phyloP scores from a whole-genome alignment of 2,113 vertebrate genomes.

The Centropus unirufus region DNA sequence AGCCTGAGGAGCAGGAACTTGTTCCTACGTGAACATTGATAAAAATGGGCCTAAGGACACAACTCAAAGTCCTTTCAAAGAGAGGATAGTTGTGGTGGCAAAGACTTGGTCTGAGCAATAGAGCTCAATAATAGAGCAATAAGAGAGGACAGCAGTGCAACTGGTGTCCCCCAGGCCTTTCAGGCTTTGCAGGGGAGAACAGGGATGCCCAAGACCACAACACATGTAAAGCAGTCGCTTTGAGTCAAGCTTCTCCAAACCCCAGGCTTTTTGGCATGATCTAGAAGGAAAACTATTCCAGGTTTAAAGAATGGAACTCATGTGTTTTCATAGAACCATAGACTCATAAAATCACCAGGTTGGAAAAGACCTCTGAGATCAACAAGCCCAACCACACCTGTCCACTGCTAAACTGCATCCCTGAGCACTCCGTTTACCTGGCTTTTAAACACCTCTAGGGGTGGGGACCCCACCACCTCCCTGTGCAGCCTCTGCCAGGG shows the following conservation, averaged over 20 bases:
- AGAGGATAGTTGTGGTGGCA: not conserved
- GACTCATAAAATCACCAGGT: too few species aligned
- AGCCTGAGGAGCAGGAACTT: not conserved
- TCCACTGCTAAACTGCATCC: too few species aligned
- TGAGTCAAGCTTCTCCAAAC: not conserved
- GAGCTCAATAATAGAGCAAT: too few species aligned
- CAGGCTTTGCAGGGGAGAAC: accelerated
- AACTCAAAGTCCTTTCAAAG: not conserved
- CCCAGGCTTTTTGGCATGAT: not conserved
- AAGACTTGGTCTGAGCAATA: not conserved
- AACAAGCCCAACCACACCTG: too few species aligned
- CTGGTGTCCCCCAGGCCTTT: accelerated
- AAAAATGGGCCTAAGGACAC: not conserved
- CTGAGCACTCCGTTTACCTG: too few species aligned
- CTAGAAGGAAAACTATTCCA: not conserved
- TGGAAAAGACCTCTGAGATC: too few species aligned
- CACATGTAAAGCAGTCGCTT: not conserved
- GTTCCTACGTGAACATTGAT: not conserved
- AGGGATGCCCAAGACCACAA: not conserved
- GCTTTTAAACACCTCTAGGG: too few species aligned
- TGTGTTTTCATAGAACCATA: not conserved
- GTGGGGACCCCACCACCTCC: too few species aligned
- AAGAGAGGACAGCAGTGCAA: not conserved
- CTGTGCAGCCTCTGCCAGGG: too few species aligned
- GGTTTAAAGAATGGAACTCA: not conserved